Percentiles rank a stretch among this genome's conserved stretches.
These are phyloP conservation scores for Galeruca laticollis DNA, from an alignment of 2,888 invertebrate species.

Conservation along the genomic window DNA sequence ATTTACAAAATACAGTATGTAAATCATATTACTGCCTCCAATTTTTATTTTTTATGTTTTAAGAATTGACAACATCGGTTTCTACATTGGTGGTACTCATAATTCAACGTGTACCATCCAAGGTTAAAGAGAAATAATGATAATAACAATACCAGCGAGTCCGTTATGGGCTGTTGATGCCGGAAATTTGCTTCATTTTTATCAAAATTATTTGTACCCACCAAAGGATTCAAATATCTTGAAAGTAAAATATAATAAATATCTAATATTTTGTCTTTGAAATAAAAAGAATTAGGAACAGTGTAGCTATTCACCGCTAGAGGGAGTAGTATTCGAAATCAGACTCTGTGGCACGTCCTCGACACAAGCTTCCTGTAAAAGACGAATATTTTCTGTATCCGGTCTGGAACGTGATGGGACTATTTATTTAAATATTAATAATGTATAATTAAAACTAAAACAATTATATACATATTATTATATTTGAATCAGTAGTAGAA, in stretches of 20 bases:
- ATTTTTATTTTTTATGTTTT: too few relatives aligned
- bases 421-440: conserved; percentile 14
- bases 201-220: conserved; percentile 5
- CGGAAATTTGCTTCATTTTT: conserved; percentile 33
- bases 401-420: conserved; percentile 29
- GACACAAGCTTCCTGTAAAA: conserved; percentile 34
- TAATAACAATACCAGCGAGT: conserved; percentile 30
- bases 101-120: conserved; percentile 16
- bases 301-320: too few relatives aligned
- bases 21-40: too few relatives aligned
- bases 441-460: conserved; percentile 6
- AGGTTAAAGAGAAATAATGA: conserved; percentile 35
- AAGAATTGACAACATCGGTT: conserved; percentile 24
- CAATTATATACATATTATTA: background rate
- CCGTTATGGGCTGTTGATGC: conserved; percentile 33
- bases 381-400: conserved; percentile 27
- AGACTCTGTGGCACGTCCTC: conserved; percentile 5
- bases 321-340: background rate
- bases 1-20: too few relatives aligned
- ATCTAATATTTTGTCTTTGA: too few relatives aligned
- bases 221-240: conserved; percentile 21
- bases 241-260: conserved; percentile 1
- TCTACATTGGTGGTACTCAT: conserved; percentile 28
- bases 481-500: conserved; percentile 1
- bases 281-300: too few relatives aligned